A percentile compares a stretch with the other conserved stretches of the same genome.
Conservation (phyloP, 2,113 vertebrate species). For the Phoxinus phoxinus region DNA sequence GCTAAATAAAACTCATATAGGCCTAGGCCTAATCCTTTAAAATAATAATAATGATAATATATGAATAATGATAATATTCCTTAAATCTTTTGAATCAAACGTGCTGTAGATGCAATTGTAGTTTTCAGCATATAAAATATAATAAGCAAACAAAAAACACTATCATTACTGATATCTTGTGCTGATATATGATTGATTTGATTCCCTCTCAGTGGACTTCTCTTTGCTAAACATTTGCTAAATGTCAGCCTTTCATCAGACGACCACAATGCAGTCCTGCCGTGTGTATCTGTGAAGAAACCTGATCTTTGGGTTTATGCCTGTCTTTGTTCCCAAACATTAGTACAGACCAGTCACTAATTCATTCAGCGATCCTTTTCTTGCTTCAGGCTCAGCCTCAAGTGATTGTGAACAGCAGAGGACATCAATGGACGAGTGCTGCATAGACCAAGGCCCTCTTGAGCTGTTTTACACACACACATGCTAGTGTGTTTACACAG, state of each 20-base stretch:
- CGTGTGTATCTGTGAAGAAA: slow-evolving; percentile 26
- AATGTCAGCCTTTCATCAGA: not conserved
- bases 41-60: not conserved
- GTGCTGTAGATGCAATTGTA: not conserved
- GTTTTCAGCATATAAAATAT: slow-evolving; percentile 9
- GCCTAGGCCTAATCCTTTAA: slow-evolving; percentile 1
- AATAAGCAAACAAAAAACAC: not conserved
- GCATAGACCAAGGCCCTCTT: slow-evolving; percentile 12
- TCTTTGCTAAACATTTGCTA: slow-evolving; percentile 25
- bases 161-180: slow-evolving; percentile 13
- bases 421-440: slow-evolving; percentile 30
- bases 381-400: slow-evolving; percentile 1
- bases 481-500: slow-evolving; percentile 18
- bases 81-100: not conserved
- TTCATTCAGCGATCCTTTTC: slow-evolving; percentile 29
- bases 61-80: not conserved
- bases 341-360: slow-evolving; percentile 11
- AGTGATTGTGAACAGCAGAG: slow-evolving; percentile 22
- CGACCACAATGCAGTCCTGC: not conserved
- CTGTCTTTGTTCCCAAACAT: slow-evolving; percentile 36
- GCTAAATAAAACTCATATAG: not conserved
- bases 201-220: not conserved
- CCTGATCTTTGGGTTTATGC: slow-evolving; percentile 15
- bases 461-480: not conserved
- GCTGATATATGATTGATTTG: slow-evolving; percentile 2